These are phyloP conservation scores for Notolepis coatsorum DNA, from an alignment of 2,797 vertebrate genomes.

Conservation along the genomic window DNA sequence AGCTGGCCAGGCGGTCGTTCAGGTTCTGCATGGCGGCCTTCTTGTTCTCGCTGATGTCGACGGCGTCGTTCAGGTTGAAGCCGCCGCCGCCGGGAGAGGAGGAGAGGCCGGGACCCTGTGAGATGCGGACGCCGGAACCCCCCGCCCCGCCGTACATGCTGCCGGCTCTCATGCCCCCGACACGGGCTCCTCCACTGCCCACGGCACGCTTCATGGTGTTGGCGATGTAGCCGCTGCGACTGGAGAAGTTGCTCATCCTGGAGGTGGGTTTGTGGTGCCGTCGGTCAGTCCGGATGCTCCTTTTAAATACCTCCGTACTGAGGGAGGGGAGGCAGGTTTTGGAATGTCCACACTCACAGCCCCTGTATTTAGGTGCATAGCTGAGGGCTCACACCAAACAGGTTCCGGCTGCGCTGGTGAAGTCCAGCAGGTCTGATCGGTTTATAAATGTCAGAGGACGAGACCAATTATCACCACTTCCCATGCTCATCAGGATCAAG, in stretches of 20 bases:
- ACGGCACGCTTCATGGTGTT: not conserved
- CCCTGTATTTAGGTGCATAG: not conserved
- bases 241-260: slow-evolving; percentile 42
- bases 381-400: not conserved
- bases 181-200: not conserved
- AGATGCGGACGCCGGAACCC: slow-evolving; percentile 60
- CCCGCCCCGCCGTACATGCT: slow-evolving; percentile 78
- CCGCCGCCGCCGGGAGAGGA: not conserved
- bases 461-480: not conserved
- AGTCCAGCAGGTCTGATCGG: slow-evolving; percentile 11
- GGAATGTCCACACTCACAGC: not conserved
- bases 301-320: slow-evolving; percentile 17
- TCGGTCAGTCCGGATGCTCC: not conserved
- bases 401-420: not conserved
- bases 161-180: slow-evolving; percentile 41
- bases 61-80: not conserved
- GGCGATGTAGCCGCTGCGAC: slow-evolving; percentile 24
- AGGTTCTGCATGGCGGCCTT: slow-evolving; percentile 88
- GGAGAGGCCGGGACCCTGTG: slow-evolving; percentile 3
- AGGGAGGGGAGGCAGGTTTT: not conserved
- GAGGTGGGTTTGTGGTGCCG: slow-evolving; percentile 2
- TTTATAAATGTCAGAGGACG: not conserved
- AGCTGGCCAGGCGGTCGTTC: slow-evolving; percentile 87
- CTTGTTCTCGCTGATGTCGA: slow-evolving; percentile 23
- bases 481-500: too few relatives aligned